A percentile compares a stretch with the other conserved stretches of the same genome.
Evolutionary conservation across 2,113 vertebrate genomes (phyloP).

Genomic region (Entelurus aequoreus): DNA sequence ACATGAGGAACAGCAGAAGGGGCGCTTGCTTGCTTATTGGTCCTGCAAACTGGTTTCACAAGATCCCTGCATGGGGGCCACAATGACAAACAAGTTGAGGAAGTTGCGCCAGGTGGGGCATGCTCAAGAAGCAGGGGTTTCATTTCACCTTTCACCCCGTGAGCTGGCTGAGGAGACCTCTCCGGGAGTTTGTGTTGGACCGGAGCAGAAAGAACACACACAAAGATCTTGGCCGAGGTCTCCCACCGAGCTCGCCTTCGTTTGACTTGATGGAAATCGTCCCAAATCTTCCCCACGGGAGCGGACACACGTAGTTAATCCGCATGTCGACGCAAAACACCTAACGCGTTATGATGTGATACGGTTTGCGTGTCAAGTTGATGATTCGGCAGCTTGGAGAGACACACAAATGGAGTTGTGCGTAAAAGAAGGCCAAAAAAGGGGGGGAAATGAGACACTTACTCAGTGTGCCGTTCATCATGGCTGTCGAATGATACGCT

Average conservation of each 20-base stretch:
- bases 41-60: slow-evolving; percentile 62
- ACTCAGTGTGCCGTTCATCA: background rate
- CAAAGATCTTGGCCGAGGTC: slow-evolving; percentile 49
- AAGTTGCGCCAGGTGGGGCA: slow-evolving; percentile 55
- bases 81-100: slow-evolving; percentile 66
- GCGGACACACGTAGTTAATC: slow-evolving; percentile 21
- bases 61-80: slow-evolving; percentile 56
- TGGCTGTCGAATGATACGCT: slow-evolving; percentile 24
- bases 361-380: background rate
- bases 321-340: background rate
- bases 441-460: slow-evolving; percentile 20
- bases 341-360: background rate
- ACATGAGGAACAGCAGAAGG: slow-evolving; percentile 60
- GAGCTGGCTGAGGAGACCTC: slow-evolving; percentile 58
- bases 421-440: too few species aligned
- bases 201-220: slow-evolving; percentile 36
- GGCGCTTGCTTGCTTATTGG: slow-evolving; percentile 36
- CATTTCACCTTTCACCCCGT: slow-evolving; percentile 60
- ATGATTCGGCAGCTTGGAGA: background rate
- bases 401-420: background rate
- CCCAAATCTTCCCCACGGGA: slow-evolving; percentile 26
- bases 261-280: slow-evolving; percentile 30
- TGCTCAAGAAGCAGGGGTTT: slow-evolving; percentile 53
- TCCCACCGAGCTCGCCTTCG: slow-evolving; percentile 36
- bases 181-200: slow-evolving; percentile 60